phyloP scores from a whole-genome alignment of 2,113 vertebrate species.

The Peromyscus maniculatus region DNA sequence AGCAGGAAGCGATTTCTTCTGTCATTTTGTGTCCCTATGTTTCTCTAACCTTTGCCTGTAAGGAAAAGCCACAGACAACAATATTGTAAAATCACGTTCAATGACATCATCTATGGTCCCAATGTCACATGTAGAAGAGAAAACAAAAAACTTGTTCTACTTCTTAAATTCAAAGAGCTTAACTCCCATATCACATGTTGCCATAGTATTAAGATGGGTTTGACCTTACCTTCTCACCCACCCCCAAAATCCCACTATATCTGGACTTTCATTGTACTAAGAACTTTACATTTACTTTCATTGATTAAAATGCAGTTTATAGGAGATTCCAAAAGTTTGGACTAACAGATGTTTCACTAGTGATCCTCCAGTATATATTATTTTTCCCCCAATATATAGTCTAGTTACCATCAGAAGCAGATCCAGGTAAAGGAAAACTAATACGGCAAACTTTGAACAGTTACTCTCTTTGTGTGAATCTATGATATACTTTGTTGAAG shows the following conservation, averaged over 20 bases:
- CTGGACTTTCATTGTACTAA: conserved; percentile 1
- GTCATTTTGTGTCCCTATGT: conserved; percentile 1
- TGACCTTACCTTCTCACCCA: conserved; percentile 7
- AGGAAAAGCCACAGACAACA: background rate
- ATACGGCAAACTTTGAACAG: background rate
- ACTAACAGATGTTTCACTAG: conserved; percentile 23
- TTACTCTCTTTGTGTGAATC: background rate
- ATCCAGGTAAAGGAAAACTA: background rate
- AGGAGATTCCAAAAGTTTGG: conserved; percentile 47
- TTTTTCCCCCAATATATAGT: background rate
- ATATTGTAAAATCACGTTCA: conserved; percentile 18
- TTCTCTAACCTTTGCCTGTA: background rate
- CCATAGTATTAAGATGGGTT: background rate
- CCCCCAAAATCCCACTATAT: conserved; percentile 48
- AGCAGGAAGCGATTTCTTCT: background rate
- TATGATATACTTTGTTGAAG: conserved; percentile 33
- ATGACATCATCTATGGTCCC: background rate
- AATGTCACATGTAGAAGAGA: background rate
- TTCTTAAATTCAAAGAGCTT: conserved; percentile 44
- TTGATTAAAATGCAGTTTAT: conserved; percentile 57
- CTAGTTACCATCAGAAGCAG: background rate
- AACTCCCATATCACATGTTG: background rate
- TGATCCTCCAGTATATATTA: background rate
- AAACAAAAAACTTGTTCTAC: background rate
- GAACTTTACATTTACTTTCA: conserved; percentile 33